phyloP scores from a whole-genome alignment of 2,797 vertebrate genomes.

The Taenioides sp. region DNA sequence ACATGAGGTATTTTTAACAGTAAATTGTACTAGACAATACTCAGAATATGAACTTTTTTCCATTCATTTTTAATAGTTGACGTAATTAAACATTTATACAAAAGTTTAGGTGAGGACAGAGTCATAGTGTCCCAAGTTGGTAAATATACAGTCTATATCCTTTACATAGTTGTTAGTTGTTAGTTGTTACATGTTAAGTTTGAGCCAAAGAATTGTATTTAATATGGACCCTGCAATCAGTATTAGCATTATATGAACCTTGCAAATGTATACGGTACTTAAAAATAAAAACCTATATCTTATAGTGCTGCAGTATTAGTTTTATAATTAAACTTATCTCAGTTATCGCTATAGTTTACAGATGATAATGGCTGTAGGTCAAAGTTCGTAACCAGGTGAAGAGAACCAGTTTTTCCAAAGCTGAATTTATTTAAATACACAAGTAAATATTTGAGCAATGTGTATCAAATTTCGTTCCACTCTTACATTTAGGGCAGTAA shows the following conservation, averaged over 20 bases:
- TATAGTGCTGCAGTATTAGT: no score
- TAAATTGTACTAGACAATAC: no score
- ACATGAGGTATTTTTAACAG: no score
- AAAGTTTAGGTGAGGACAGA: constrained; percentile 14
- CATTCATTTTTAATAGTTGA: no score
- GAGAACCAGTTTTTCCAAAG: neutral
- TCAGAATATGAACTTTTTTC: no score
- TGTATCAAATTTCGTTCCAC: neutral
- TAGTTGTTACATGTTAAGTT: neutral
- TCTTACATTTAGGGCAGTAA: no score
- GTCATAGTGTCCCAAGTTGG: constrained; percentile 26
- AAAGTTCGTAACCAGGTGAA: neutral
- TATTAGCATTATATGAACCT: neutral
- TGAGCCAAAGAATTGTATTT: neutral
- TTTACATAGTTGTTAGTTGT: no score
- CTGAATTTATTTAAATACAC: neutral
- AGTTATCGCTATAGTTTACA: neutral
- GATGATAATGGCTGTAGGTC: neutral
- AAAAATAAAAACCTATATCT: no score
- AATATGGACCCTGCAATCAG: neutral
- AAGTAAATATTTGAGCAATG: neutral
- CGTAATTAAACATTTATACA: neutral
- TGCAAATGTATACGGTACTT: no score
- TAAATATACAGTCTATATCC: constrained; percentile 9
- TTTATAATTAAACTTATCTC: neutral